phyloP scores from a whole-genome alignment of 2,797 vertebrate species.

The Rhodeus uyekii region DNA sequence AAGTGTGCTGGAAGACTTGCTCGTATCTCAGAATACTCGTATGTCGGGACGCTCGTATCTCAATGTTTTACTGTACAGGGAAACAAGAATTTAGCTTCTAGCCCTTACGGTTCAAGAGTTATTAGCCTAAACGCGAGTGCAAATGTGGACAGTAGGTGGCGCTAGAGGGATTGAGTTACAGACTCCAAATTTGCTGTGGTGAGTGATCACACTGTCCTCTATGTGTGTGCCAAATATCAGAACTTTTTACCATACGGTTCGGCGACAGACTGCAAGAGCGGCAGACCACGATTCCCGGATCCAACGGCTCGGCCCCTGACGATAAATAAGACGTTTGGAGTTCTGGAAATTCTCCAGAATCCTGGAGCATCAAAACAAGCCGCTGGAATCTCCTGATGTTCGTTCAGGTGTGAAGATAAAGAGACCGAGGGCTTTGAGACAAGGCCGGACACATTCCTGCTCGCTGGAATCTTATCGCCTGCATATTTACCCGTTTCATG shows the following conservation, averaged over 20 bases:
- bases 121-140: background rate
- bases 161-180: background rate
- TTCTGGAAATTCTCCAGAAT: too few relatives aligned
- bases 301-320: too few relatives aligned
- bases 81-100: too few relatives aligned
- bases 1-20: too few relatives aligned
- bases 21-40: too few relatives aligned
- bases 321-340: too few relatives aligned
- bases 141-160: background rate
- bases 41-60: too few relatives aligned
- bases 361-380: too few relatives aligned
- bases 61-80: too few relatives aligned
- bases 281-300: too few relatives aligned
- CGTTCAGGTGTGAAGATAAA: background rate
- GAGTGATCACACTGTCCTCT: background rate
- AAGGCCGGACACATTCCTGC: background rate
- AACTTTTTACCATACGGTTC: background rate
- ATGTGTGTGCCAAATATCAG: background rate
- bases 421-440: background rate
- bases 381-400: background rate
- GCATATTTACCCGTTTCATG: constrained; percentile 75
- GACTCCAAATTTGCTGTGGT: too few relatives aligned
- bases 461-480: constrained; percentile 76
- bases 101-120: background rate
- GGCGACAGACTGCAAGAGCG: background rate